Conservation (phyloP, 2,113 vertebrate genomes). For the Scalopus aquaticus region DNA sequence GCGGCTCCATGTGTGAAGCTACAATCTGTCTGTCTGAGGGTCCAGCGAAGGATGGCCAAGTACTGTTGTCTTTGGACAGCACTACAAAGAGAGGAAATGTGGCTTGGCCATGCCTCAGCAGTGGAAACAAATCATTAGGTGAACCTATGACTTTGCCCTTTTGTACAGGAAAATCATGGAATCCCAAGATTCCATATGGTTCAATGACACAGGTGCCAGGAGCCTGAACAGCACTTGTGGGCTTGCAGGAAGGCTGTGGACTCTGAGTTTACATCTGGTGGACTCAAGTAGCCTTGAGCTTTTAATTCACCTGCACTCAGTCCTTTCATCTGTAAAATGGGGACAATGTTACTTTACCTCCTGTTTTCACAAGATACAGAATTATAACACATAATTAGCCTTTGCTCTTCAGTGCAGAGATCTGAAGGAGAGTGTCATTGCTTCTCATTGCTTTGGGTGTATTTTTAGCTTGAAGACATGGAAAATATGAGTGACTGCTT, state of each 20-base stretch:
- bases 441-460: not conserved
- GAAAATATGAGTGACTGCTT: not conserved
- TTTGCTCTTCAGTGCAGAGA: not conserved
- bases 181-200: not conserved
- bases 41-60: not conserved
- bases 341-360: not conserved
- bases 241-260: not conserved
- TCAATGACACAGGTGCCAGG: not conserved
- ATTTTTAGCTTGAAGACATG: conserved; percentile 24
- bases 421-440: not conserved
- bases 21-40: not conserved
- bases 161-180: not conserved
- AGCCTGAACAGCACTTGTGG: too few species aligned
- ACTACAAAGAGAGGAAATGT: not conserved
- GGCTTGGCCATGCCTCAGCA: not conserved
- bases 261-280: not conserved
- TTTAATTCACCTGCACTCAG: not conserved
- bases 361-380: not conserved
- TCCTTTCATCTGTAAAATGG: not conserved
- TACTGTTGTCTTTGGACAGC: not conserved
- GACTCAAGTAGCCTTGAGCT: not conserved
- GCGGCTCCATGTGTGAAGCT: too few species aligned
- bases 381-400: not conserved
- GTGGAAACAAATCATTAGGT: not conserved
- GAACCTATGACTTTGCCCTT: not conserved